phyloP scores from a whole-genome alignment of 2,797 vertebrate species.

The Remorina albescens region DNA sequence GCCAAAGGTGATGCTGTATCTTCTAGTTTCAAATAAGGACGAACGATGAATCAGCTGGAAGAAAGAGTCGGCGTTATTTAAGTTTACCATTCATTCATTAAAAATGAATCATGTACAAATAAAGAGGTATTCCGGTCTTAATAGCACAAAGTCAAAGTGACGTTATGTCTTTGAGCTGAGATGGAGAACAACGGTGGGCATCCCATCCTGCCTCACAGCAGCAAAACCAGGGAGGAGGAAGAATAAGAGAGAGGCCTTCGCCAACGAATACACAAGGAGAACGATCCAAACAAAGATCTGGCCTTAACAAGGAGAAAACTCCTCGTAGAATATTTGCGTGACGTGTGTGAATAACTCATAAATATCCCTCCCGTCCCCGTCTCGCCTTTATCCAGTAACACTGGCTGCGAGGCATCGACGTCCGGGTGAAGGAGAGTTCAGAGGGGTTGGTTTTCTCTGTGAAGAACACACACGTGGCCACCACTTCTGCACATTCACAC shows the following conservation, averaged over 20 bases:
- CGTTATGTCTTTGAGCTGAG: no score
- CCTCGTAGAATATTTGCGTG: slow-evolving; percentile 34
- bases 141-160: no score
- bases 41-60: no score
- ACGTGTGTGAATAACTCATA: slow-evolving; percentile 66
- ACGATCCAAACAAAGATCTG: neutral
- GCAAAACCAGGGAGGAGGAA: slow-evolving; percentile 3
- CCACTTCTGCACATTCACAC: neutral
- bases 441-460: slow-evolving; percentile 61
- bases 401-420: slow-evolving; percentile 74
- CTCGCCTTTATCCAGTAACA: slow-evolving; percentile 38
- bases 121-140: neutral
- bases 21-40: neutral
- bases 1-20: neutral
- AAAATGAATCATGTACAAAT: neutral
- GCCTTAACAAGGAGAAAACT: slow-evolving; percentile 8
- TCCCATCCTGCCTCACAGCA: slow-evolving; percentile 46
- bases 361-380: slow-evolving; percentile 29
- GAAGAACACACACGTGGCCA: slow-evolving; percentile 43
- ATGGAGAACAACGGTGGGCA: slow-evolving; percentile 5
- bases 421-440: slow-evolving; percentile 83
- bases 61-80: neutral
- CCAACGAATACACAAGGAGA: neutral
- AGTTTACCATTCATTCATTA: neutral
- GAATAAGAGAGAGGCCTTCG: neutral